Percentiles rank a stretch among this genome's conserved stretches.
phyloP scores from a whole-genome alignment of 2,797 vertebrate species.

The Phaenicophaeus curvirostris region DNA sequence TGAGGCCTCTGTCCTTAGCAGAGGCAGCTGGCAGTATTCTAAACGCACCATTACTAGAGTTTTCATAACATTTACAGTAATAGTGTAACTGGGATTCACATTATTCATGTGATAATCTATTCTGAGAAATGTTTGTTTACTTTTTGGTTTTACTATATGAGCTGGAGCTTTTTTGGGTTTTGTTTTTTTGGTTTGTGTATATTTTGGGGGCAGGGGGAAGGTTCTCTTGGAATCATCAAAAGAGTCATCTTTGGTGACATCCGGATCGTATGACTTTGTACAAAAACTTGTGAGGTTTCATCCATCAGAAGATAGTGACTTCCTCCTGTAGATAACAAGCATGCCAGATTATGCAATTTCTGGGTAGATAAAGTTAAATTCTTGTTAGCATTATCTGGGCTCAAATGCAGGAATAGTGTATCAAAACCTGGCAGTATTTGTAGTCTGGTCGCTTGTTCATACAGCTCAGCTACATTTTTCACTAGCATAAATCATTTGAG shows the following conservation, averaged over 20 bases:
- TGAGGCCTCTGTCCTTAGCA: background rate
- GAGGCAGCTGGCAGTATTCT: background rate
- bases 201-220: too few species aligned
- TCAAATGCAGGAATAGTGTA: background rate
- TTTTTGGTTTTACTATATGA: background rate
- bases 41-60: background rate
- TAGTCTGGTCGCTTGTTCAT: background rate
- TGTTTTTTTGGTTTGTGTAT: background rate
- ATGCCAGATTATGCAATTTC: constrained; percentile 4
- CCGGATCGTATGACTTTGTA: constrained; percentile 67
- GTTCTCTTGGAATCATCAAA: constrained; percentile 67
- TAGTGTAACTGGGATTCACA: background rate
- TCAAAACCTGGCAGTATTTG: background rate
- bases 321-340: constrained; percentile 63
- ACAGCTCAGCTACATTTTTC: background rate
- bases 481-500: background rate
- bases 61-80: background rate
- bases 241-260: constrained; percentile 76
- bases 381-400: background rate
- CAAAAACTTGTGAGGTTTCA: constrained; percentile 75
- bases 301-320: constrained; percentile 79
- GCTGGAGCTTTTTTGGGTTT: background rate
- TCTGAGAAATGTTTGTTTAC: background rate
- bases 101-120: background rate
- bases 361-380: background rate